Percentiles rank a stretch among this genome's conserved stretches.
These are phyloP conservation scores for Globodera ellingtonae DNA, from an alignment of 1,140 invertebrate genomes.

Conservation along the genomic window DNA sequence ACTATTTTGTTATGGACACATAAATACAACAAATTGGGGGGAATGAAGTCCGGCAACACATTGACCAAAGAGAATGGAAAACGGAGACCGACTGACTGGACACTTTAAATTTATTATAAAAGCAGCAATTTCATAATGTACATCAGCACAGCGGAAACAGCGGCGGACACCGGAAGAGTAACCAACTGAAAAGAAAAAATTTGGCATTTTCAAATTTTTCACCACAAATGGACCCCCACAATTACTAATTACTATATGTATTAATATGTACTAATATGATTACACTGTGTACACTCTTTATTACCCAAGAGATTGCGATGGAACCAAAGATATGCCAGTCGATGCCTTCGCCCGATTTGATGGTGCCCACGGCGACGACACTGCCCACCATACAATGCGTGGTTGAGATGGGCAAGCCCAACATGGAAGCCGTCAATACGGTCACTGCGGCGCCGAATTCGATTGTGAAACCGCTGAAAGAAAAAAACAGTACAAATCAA, in stretches of 20 bases:
- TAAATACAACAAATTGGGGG: too few species aligned
- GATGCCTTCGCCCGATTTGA: conserved; percentile 61
- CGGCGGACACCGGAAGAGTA: conserved; percentile 86
- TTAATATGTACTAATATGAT: too few species aligned
- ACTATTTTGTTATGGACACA: too few species aligned
- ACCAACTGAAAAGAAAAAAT: conserved; percentile 70
- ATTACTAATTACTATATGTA: not conserved
- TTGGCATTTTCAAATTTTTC: not conserved
- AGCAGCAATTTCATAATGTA: conserved; percentile 35
- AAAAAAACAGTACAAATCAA: not conserved
- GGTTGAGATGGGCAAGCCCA: conserved; percentile 91
- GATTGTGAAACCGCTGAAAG: conserved; percentile 59
- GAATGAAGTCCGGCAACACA: too few species aligned
- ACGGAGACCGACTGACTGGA: too few species aligned
- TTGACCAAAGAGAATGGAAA: too few species aligned
- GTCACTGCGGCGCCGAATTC: conserved; percentile 70
- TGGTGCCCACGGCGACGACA: conserved; percentile 53
- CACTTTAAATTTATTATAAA: conserved; percentile 7
- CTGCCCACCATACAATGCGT: conserved; percentile 92
- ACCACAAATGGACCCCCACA: not conserved
- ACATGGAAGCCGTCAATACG: conserved; percentile 89
- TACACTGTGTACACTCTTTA: too few species aligned
- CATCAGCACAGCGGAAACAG: conserved; percentile 42
- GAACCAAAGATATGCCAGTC: conserved; percentile 71
- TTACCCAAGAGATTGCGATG: conserved; percentile 86